Evolutionary conservation across 2,888 invertebrate species (phyloP), one percentile per base, ranked within the genome.

Genomic region (Mesochorus sp.): DNA sequence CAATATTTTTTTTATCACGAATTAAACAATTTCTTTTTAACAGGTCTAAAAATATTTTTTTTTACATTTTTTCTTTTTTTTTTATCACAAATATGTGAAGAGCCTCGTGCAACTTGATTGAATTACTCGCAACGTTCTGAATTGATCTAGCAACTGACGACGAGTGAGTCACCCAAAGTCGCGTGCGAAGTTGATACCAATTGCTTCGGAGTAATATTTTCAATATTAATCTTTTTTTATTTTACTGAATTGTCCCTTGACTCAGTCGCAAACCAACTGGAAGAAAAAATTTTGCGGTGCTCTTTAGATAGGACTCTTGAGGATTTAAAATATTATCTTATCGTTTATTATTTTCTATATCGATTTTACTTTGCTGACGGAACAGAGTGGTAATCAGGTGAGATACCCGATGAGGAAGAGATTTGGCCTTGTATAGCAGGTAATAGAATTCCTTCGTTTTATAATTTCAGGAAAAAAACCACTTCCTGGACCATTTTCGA

Each of bases 81-180:
- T 47, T 55, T 37, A 26, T 34, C 14, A 31, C 26, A 8, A 8
- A 39, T 31, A 31, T 42, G 21, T 26, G 37, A 6, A 42, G 28
- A 34, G 44, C 42, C 19, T 44, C 21, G 51, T 34, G 31, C 31
- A 70, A 53, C 28, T 68, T 4, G 59, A 72, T 73, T 67, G 53
- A 26, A 24, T 68, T 62, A 51, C 17, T 49, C 49, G 59, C 55
- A 49, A 26, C 47, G n/a, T n/a, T n/a, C 59, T 44, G 37, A 68
- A 61, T 64, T 44, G 14, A 42, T 66, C 53, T 10, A 6, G 8
- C 62, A 73, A 14, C 55, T 61, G 55, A 39, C 39, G 55, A 67
- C 59, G 26, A 42, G 17, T 73, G 77, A 77, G 39, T 77, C 73
- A 73, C 39, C 34, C n/a, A 37, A 47, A 73, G 61, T 26, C 26